Conservation (phyloP, 2,888 invertebrate genomes). For the Mythimna vitellina region DNA sequence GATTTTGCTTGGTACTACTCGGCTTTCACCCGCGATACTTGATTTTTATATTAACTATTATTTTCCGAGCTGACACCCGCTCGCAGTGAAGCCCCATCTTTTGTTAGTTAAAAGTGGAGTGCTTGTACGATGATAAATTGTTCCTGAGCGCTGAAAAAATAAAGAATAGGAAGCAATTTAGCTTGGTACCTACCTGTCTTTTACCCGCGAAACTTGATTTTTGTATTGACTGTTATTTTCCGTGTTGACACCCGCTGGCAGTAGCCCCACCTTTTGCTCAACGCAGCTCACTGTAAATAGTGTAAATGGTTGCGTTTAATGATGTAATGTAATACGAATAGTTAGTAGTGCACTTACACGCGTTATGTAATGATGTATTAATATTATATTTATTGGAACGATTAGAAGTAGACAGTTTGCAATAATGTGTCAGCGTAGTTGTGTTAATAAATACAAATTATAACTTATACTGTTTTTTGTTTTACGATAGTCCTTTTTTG, state of each 20-base stretch:
- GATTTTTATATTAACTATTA: not conserved
- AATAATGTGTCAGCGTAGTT: constrained; percentile 75
- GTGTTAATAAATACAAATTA: constrained; percentile 70
- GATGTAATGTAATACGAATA: not conserved
- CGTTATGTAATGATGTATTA: constrained; percentile 58
- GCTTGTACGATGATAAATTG: too few species aligned
- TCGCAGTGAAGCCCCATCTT: not conserved
- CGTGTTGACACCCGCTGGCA: not conserved
- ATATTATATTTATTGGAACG: constrained; percentile 74
- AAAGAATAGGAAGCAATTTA: too few species aligned
- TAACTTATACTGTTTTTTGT: constrained; percentile 45
- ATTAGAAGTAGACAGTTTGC: constrained; percentile 77
- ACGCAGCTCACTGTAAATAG: constrained; percentile 53
- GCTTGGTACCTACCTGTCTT: too few species aligned
- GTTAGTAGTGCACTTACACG: constrained; percentile 45
- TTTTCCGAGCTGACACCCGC: not conserved
- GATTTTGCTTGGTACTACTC: too few species aligned
- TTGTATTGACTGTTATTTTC: not conserved
- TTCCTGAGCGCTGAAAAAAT: too few species aligned
- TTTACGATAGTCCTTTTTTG: not conserved
- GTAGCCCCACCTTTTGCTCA: not conserved
- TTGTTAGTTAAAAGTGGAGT: not conserved
- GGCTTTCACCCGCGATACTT: too few species aligned
- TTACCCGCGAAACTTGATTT: too few species aligned
- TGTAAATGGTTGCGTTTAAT: constrained; percentile 56